Evolutionary conservation across 2,888 invertebrate genomes (phyloP).

Genomic region (Dolichopus griseipennis): DNA sequence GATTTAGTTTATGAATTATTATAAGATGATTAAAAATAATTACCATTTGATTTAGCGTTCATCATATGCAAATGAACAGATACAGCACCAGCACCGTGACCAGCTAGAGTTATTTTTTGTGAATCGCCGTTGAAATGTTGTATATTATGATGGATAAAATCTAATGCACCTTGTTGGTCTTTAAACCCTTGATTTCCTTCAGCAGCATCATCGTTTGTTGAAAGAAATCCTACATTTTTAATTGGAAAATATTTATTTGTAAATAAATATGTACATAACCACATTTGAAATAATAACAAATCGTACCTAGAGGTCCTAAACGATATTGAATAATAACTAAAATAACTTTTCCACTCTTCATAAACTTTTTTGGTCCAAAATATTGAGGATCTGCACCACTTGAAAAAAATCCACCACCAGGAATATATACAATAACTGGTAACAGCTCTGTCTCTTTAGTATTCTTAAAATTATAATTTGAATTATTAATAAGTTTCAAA

Average conservation of each 20-base stretch:
- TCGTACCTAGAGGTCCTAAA: constrained; percentile 31
- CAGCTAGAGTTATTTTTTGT: constrained; percentile 41
- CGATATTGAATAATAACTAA: constrained; percentile 42
- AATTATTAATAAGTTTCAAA: no score
- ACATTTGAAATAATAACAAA: not conserved
- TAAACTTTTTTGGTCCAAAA: constrained; percentile 43
- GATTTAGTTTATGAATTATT: not conserved
- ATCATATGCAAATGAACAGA: constrained; percentile 44
- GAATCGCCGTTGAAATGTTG: constrained; percentile 41
- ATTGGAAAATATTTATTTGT: not conserved
- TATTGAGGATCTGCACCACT: constrained; percentile 40
- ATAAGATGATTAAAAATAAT: not conserved
- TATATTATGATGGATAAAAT: constrained; percentile 44
- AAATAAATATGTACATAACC: no score
- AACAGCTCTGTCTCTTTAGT: constrained; percentile 17
- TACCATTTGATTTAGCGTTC: constrained; percentile 40
- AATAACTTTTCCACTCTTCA: constrained; percentile 41
- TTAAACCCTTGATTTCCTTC: constrained; percentile 46
- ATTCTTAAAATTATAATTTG: not conserved
- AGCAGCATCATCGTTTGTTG: constrained; percentile 40
- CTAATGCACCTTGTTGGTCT: constrained; percentile 43
- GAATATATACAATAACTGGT: constrained; percentile 48
- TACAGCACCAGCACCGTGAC: constrained; percentile 44
- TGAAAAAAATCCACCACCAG: constrained; percentile 48
- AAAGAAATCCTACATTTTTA: constrained; percentile 37